phyloP scores from a whole-genome alignment of 2,113 vertebrate genomes.

The Lathamus discolor region DNA sequence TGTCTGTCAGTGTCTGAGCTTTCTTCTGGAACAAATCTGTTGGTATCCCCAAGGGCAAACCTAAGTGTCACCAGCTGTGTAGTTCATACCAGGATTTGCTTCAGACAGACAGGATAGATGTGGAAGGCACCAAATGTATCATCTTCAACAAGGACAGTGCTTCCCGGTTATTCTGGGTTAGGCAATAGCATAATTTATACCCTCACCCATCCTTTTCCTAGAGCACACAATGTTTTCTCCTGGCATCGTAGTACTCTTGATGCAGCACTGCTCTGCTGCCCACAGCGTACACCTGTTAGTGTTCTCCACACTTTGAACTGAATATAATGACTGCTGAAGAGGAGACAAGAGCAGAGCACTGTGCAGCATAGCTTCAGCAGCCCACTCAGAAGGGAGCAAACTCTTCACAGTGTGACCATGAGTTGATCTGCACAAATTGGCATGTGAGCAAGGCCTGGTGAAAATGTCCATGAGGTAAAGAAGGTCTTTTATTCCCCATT shows the following conservation, averaged over 20 bases:
- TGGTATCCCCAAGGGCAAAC: not conserved
- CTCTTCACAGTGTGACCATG: not conserved
- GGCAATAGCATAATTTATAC: not conserved
- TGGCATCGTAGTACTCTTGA: not conserved
- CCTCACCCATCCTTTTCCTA: not conserved
- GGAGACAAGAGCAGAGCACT: not conserved
- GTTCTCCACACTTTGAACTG: not conserved
- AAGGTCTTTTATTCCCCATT: not conserved
- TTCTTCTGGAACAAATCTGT: not conserved
- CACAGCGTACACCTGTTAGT: not conserved
- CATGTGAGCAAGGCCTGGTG: not conserved
- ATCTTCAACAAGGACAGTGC: not conserved
- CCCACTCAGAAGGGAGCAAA: not conserved
- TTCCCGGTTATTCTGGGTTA: not conserved
- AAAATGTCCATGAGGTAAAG: not conserved
- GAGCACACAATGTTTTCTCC: not conserved
- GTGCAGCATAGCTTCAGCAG: not conserved
- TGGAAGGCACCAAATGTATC: not conserved
- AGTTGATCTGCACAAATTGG: not conserved
- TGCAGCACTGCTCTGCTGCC: not conserved
- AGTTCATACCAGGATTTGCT: not conserved
- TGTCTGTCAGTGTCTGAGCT: not conserved
- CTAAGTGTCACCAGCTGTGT: not conserved
- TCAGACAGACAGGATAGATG: not conserved
- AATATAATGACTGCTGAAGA: not conserved